Conservation (phyloP, 2,113 vertebrate species). For the Xenopus borealis region DNA sequence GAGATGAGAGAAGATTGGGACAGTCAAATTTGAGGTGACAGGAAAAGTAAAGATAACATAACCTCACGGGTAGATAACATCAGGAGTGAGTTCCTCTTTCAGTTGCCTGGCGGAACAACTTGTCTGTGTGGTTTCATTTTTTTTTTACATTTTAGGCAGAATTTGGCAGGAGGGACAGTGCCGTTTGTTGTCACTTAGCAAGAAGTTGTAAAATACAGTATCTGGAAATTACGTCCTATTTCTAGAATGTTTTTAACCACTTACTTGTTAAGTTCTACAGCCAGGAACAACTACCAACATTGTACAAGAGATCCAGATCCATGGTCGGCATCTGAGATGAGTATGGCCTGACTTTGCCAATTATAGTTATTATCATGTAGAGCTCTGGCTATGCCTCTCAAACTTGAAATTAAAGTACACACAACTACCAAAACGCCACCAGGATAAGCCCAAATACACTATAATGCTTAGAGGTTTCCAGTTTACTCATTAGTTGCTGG, state of each 20-base stretch:
- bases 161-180: conserved; percentile 27
- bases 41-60: conserved; percentile 30
- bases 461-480: no score
- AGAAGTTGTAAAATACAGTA: neutral
- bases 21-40: conserved; percentile 29
- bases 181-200: conserved; percentile 25
- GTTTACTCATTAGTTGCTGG: no score
- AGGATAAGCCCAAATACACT: no score
- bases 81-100: conserved; percentile 56
- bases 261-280: no score
- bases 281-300: no score
- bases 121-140: conserved; percentile 44
- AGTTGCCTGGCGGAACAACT: conserved; percentile 51
- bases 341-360: no score
- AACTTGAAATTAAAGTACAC: no score
- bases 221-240: neutral
- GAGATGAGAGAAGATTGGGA: conserved; percentile 33
- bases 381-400: no score
- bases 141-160: conserved; percentile 39
- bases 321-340: no score
- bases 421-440: no score
- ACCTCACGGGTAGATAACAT: conserved; percentile 55
- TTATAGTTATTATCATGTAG: no score
- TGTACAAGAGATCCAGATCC: no score
- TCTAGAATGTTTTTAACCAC: neutral